Percentiles rank a stretch among this genome's conserved stretches.
Evolutionary conservation across 2,797 vertebrate genomes (phyloP).

Genomic region (Prionace glauca): DNA sequence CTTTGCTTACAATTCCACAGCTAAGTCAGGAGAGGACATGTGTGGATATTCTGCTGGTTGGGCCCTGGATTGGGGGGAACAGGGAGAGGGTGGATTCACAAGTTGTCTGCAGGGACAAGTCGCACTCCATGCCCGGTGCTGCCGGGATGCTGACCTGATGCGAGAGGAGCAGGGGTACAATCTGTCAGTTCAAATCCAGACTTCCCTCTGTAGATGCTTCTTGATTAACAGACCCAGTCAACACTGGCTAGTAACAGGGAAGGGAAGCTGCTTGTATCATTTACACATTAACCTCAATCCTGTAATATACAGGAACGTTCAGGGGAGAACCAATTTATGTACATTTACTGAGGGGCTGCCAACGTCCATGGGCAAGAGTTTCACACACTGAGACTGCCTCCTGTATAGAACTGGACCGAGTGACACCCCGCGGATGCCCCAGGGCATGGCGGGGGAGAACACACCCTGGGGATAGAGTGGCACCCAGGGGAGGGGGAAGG

Average conservation of each 20-base stretch:
- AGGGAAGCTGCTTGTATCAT: background rate
- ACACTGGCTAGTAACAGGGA: background rate
- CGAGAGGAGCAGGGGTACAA: background rate
- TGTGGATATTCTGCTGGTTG: background rate
- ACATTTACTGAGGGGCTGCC: background rate
- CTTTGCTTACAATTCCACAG: background rate
- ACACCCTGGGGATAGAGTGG: background rate
- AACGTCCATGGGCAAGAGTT: background rate
- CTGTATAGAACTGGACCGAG: background rate
- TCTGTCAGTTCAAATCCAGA: background rate
- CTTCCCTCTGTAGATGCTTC: background rate
- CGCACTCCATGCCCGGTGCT: background rate
- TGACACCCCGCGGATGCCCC: no score
- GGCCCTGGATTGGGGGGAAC: background rate
- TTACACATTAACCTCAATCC: conserved; percentile 5
- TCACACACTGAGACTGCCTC: background rate
- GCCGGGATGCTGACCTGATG: background rate
- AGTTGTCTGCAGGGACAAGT: no score
- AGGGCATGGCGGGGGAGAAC: no score
- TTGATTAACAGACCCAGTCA: background rate
- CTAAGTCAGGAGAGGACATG: background rate
- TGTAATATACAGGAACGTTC: conserved; percentile 32
- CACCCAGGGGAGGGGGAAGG: no score
- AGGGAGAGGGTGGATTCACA: no score
- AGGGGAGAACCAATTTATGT: conserved; percentile 20